A percentile compares a stretch with the other conserved stretches of the same genome.
Evolutionary conservation across 2,888 invertebrate species (phyloP).

Genomic region (Cryptops parisi): DNA sequence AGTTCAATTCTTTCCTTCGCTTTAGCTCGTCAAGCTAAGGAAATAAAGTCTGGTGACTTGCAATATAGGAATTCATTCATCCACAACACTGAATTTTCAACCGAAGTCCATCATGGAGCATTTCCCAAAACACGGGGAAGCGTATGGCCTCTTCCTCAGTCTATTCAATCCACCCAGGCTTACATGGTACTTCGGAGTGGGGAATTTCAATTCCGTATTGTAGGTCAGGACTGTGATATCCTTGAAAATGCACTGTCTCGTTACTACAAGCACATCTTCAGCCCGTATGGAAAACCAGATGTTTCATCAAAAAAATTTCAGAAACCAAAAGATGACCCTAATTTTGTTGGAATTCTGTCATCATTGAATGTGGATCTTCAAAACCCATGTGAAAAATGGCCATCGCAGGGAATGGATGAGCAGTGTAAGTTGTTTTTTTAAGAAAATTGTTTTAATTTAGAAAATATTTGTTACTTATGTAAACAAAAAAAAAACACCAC

Average conservation of each 20-base stretch:
- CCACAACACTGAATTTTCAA: too few relatives aligned
- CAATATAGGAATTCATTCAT: too few relatives aligned
- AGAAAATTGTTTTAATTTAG: too few relatives aligned
- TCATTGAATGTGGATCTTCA: conserved; percentile 42
- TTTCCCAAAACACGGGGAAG: conserved; percentile 40
- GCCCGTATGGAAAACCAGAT: conserved; percentile 18
- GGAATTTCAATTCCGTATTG: conserved; percentile 27
- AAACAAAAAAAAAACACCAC: too few relatives aligned
- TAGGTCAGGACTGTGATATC: conserved; percentile 39
- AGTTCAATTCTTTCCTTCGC: too few relatives aligned
- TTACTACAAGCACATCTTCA: conserved; percentile 37
- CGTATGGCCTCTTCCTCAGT: conserved; percentile 52
- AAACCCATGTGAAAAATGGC: conserved; percentile 47
- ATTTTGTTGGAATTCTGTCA: conserved; percentile 34
- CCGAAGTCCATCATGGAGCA: too few relatives aligned
- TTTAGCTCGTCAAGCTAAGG: too few relatives aligned
- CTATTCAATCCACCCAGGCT: conserved; percentile 30
- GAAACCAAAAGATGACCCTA: conserved; percentile 15
- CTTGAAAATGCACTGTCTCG: conserved; percentile 41
- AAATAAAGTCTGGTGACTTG: too few relatives aligned
- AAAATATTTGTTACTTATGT: too few relatives aligned
- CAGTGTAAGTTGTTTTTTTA: conserved; percentile 46
- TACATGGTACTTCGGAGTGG: conserved; percentile 35
- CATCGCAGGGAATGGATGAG: conserved; percentile 57
- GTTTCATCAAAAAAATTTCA: too few relatives aligned